Conservation (phyloP, 1,140 invertebrate genomes). For the Dysdera silvatica region DNA sequence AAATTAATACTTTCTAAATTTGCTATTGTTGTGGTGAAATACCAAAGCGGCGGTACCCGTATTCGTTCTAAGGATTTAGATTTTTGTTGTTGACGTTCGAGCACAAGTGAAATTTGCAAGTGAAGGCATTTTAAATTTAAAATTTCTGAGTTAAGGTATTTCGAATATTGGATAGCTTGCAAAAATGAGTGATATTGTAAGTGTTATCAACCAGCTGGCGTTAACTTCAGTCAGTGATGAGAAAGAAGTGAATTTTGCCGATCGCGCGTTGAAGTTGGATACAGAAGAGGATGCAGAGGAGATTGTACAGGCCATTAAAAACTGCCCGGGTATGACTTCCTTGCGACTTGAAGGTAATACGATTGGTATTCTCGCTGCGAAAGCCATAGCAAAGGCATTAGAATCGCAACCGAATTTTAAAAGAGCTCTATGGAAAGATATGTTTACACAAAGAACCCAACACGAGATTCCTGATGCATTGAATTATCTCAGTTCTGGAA, state of each 20-base stretch:
- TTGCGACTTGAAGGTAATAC: constrained; percentile 89
- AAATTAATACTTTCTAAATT: no score
- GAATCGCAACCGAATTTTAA: constrained; percentile 23
- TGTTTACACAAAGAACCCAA: constrained; percentile 91
- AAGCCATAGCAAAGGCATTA: constrained; percentile 71
- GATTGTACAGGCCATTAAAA: constrained; percentile 33
- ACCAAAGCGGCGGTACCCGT: no score
- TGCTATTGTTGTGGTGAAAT: no score
- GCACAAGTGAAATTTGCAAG: no score
- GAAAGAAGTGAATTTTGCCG: constrained; percentile 51
- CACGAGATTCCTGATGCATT: constrained; percentile 88
- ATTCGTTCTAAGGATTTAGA: no score
- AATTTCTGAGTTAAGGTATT: no score
- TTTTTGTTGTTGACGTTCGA: no score
- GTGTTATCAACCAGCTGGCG: constrained; percentile 1
- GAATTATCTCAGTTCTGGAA: constrained; percentile 67
- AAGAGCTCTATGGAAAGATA: constrained; percentile 82
- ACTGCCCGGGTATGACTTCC: constrained; percentile 33
- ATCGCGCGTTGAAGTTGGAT: constrained; percentile 57
- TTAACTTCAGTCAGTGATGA: constrained; percentile 4
- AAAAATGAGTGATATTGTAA: constrained; percentile 13
- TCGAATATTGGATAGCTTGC: no score
- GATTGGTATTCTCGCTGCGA: constrained; percentile 75
- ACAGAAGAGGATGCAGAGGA: constrained; percentile 50
- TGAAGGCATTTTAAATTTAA: no score